A percentile compares a stretch with the other conserved stretches of the same genome.
Evolutionary conservation across 2,888 invertebrate genomes (phyloP).

Genomic region (Tubulanus polymorphus): DNA sequence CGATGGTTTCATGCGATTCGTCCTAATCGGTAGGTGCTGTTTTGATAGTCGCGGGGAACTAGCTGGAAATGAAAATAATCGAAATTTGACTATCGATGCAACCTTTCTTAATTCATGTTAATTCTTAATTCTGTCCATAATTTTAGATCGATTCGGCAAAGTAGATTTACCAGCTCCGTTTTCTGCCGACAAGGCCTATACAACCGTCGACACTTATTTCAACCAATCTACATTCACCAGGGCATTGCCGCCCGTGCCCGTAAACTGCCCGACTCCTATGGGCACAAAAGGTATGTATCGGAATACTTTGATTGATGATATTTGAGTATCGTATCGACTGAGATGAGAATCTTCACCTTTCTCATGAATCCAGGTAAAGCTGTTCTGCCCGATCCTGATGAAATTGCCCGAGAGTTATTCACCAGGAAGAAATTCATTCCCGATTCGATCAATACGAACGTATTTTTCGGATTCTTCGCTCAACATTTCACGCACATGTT

Average conservation of each 20-base stretch:
- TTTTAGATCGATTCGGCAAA: conserved; percentile 44
- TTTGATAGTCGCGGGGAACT: too few species aligned
- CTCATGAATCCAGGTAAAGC: conserved; percentile 27
- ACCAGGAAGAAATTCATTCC: conserved; percentile 46
- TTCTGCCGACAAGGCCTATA: conserved; percentile 46
- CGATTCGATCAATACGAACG: conserved; percentile 48
- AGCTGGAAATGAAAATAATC: too few species aligned
- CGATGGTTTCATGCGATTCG: too few species aligned
- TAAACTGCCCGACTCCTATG: conserved; percentile 52
- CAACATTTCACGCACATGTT: conserved; percentile 56
- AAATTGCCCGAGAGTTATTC: conserved; percentile 47
- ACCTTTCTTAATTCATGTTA: too few species aligned
- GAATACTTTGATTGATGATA: neutral
- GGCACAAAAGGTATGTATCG: conserved; percentile 48
- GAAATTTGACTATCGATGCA: too few species aligned
- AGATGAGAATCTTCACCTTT: neutral
- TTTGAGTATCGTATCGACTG: neutral
- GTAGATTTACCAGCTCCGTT: conserved; percentile 49
- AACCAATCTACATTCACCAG: conserved; percentile 47
- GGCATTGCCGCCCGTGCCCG: conserved; percentile 50
- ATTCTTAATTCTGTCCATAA: too few species aligned
- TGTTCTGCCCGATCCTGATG: conserved; percentile 32
- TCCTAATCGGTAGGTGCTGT: too few species aligned
- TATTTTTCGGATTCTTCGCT: conserved; percentile 52
- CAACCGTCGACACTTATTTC: conserved; percentile 44